These are phyloP conservation scores for Latrodectus geometricus DNA, from an alignment of 1,140 invertebrate species.

Conservation along the genomic window DNA sequence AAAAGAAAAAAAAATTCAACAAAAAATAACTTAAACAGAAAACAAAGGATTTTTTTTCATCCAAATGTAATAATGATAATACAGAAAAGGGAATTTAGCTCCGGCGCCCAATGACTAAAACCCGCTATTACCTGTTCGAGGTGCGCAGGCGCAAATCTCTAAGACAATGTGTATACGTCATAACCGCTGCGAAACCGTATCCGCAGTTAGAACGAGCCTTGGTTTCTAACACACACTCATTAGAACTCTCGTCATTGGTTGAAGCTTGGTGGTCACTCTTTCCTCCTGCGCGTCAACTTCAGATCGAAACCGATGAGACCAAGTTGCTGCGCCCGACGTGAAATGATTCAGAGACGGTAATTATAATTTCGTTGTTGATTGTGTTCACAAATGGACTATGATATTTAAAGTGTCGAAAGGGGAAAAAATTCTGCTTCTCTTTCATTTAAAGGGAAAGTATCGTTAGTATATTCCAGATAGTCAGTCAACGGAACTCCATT, in stretches of 20 bases:
- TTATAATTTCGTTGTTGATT: conserved; percentile 14
- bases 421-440: not conserved
- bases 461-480: conserved; percentile 25
- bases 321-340: not conserved
- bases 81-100: conserved; percentile 35
- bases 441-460: conserved; percentile 29
- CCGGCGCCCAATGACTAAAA: conserved; percentile 52
- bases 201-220: conserved; percentile 36
- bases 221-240: conserved; percentile 20
- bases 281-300: conserved; percentile 15
- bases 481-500: conserved; percentile 39
- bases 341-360: conserved; percentile 1
- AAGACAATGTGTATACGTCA: conserved; percentile 59
- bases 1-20: no score
- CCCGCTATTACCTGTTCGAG: conserved; percentile 49
- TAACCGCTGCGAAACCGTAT: conserved; percentile 50
- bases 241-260: conserved; percentile 29
- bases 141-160: conserved; percentile 52
- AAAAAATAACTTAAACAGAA: no score
- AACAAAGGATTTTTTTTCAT: no score
- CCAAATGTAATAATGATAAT: conserved; percentile 19
- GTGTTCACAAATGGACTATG: not conserved
- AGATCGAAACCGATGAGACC: conserved; percentile 1
- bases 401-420: not conserved
- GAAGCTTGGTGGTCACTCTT: conserved; percentile 19